Conservation (phyloP, 2,888 invertebrate genomes). For the Acheta domesticus region DNA sequence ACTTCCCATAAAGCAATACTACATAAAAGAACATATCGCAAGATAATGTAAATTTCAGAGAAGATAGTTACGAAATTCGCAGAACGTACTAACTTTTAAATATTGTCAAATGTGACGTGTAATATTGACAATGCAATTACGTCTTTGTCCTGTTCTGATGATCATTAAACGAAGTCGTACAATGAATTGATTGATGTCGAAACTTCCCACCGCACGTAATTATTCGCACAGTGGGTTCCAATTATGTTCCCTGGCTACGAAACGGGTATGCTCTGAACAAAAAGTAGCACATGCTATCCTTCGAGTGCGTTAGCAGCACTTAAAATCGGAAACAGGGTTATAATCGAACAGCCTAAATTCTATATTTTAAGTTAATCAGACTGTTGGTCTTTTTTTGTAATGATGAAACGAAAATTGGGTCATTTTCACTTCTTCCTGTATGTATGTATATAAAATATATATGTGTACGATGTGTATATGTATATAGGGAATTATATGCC, state of each 20-base stretch:
- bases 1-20: not conserved
- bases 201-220: no score
- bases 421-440: slow-evolving; percentile 18
- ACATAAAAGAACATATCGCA: not conserved
- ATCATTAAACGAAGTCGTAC: no score
- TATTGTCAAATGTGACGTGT: no score
- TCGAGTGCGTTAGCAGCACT: not conserved
- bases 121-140: no score
- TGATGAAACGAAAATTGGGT: not conserved
- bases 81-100: no score
- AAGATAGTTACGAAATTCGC: no score
- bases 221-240: no score
- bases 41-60: not conserved
- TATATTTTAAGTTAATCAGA: slow-evolving; percentile 1
- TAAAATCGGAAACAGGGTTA: slow-evolving; percentile 7
- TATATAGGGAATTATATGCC: not conserved
- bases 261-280: no score
- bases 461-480: not conserved
- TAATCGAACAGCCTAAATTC: slow-evolving; percentile 6
- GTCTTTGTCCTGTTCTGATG: no score
- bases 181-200: no score
- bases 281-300: no score
- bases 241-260: no score
- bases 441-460: slow-evolving; percentile 18
- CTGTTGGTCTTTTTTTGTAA: slow-evolving; percentile 18